A percentile compares a stretch with the other conserved stretches of the same genome.
Conservation (phyloP, 2,888 invertebrate species). For the Rambutsinella grinnellia region DNA sequence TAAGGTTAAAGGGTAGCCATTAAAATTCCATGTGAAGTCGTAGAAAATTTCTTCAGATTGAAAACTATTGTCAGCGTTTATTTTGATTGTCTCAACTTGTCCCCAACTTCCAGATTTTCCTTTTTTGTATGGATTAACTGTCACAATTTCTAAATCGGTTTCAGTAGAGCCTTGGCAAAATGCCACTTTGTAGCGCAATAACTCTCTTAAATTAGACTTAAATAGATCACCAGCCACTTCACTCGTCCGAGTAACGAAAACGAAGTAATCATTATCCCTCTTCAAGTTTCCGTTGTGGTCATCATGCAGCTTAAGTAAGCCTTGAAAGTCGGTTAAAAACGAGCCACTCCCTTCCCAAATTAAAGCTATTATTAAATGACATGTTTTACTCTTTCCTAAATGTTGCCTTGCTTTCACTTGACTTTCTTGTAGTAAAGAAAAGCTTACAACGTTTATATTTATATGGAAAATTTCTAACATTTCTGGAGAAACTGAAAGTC, state of each 20-base stretch:
- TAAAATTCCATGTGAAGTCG: constrained; percentile 36
- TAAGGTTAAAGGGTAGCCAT: constrained; percentile 34
- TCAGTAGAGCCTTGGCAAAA: background rate
- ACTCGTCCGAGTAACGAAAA: background rate
- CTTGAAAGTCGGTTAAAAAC: constrained; percentile 1
- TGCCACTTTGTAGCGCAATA: constrained; percentile 11
- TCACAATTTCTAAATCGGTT: background rate
- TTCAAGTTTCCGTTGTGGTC: constrained; percentile 4
- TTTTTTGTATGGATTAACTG: constrained; percentile 16
- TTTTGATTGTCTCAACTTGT: background rate
- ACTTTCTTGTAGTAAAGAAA: too few relatives aligned
- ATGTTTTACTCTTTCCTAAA: too few relatives aligned
- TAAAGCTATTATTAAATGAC: too few relatives aligned
- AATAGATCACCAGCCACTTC: constrained; percentile 10
- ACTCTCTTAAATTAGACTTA: background rate
- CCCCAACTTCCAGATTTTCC: background rate
- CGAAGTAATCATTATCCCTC: constrained; percentile 26
- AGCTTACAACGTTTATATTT: background rate
- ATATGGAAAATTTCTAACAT: background rate
- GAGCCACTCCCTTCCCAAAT: too few relatives aligned
- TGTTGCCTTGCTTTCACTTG: too few relatives aligned
- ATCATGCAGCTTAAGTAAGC: constrained; percentile 11
- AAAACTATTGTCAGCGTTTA: background rate
- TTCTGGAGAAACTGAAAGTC: background rate
- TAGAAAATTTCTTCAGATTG: background rate